phyloP scores from a whole-genome alignment of 2,888 invertebrate species.

The Drosophila mimetica region DNA sequence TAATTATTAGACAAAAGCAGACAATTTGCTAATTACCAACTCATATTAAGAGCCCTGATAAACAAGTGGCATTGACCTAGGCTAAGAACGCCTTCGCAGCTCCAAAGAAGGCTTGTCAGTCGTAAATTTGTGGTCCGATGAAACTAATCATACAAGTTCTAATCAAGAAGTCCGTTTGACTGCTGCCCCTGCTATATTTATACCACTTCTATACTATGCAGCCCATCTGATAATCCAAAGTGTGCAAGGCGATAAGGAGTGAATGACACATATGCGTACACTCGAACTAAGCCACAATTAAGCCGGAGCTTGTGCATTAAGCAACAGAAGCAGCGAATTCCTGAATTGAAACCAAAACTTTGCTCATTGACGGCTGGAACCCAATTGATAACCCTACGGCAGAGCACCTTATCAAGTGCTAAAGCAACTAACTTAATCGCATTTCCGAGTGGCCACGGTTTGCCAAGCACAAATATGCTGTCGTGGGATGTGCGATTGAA shows the following conservation, averaged over 20 bases:
- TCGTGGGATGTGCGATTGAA: conserved; percentile 42
- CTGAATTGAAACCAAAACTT: conserved; percentile 14
- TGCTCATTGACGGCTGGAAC: conserved; percentile 31
- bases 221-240: conserved; percentile 27
- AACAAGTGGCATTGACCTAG: conserved; percentile 32
- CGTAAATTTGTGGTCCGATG: conserved; percentile 29
- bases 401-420: conserved; percentile 28
- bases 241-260: conserved; percentile 24
- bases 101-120: background rate
- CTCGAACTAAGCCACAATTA: background rate
- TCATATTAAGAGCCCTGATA: conserved; percentile 4
- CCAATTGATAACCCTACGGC: conserved; percentile 29
- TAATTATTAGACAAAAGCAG: conserved; percentile 11
- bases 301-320: conserved; percentile 25
- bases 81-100: background rate
- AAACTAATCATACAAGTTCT: too few species aligned
- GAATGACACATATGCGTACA: conserved; percentile 1
- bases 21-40: conserved; percentile 14
- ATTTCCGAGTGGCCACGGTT: conserved; percentile 25
- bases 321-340: conserved; percentile 15
- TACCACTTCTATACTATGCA: conserved; percentile 9
- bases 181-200: conserved; percentile 6
- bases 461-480: conserved; percentile 38
- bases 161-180: conserved; percentile 8
- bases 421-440: conserved; percentile 12